These are phyloP conservation scores for Semnopithecus entellus DNA, from an alignment of 2,113 vertebrate genomes.

Conservation along the genomic window DNA sequence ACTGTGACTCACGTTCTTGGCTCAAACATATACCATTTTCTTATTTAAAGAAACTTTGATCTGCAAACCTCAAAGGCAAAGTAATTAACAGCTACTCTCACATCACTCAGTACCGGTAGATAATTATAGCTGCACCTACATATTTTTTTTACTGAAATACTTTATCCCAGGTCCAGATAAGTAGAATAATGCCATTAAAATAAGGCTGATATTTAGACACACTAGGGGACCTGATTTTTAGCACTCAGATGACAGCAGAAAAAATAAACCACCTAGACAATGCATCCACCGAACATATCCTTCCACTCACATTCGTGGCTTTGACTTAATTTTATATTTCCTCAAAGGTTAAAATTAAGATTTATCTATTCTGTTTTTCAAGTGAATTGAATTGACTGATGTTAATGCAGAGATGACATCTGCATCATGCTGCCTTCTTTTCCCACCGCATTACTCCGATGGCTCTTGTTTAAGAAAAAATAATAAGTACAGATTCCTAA, in stretches of 20 bases:
- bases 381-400: background rate
- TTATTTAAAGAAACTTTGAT: conserved; percentile 45
- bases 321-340: background rate
- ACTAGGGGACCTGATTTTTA: background rate
- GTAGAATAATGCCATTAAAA: background rate
- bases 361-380: background rate
- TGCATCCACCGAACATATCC: background rate
- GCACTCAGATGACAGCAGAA: background rate
- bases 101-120: background rate
- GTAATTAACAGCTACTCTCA: conserved; percentile 40
- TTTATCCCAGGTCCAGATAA: background rate
- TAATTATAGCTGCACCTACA: conserved; percentile 34
- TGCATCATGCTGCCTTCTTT: background rate
- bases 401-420: background rate
- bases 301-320: background rate
- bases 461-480: background rate
- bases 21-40: background rate
- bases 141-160: conserved; percentile 18
- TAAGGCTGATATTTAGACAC: background rate
- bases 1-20: background rate
- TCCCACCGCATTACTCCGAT: background rate
- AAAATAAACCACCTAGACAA: background rate
- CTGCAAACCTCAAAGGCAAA: conserved; percentile 46
- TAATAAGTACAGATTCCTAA: background rate
- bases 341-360: background rate